These are phyloP conservation scores for Dallia pectoralis DNA, from an alignment of 2,797 vertebrate genomes.

Conservation along the genomic window DNA sequence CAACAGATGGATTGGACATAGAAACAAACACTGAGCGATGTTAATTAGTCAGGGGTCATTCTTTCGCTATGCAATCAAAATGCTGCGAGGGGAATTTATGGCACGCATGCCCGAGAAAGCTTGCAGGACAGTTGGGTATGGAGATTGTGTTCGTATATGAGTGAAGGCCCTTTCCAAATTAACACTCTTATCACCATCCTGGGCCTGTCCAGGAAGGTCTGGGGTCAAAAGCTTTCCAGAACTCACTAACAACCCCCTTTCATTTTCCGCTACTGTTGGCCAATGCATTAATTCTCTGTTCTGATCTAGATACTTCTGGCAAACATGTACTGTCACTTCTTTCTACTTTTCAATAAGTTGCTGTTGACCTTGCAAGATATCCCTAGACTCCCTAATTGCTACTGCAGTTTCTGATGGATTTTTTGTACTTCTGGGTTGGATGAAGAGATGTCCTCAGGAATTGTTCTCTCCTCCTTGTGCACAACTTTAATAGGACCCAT, in stretches of 20 bases:
- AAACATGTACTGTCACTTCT: neutral
- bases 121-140: neutral
- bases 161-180: neutral
- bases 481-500: neutral
- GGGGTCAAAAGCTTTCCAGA: constrained; percentile 47
- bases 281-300: neutral
- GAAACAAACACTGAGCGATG: neutral
- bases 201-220: constrained; percentile 42
- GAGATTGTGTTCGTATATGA: neutral
- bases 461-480: neutral
- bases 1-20: neutral
- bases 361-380: no score
- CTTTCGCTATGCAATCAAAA: neutral
- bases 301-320: neutral
- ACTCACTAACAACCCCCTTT: constrained; percentile 38
- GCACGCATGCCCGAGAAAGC: neutral
- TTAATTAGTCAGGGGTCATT: neutral
- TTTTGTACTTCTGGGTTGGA: no score
- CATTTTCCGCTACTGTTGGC: neutral
- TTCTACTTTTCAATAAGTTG: no score
- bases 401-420: no score
- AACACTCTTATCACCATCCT: constrained; percentile 23
- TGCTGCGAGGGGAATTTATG: neutral
- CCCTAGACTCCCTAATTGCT: no score
- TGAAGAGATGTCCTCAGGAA: no score